These are phyloP conservation scores for Marcusenius ussheri DNA, from an alignment of 2,113 vertebrate genomes.

Conservation along the genomic window DNA sequence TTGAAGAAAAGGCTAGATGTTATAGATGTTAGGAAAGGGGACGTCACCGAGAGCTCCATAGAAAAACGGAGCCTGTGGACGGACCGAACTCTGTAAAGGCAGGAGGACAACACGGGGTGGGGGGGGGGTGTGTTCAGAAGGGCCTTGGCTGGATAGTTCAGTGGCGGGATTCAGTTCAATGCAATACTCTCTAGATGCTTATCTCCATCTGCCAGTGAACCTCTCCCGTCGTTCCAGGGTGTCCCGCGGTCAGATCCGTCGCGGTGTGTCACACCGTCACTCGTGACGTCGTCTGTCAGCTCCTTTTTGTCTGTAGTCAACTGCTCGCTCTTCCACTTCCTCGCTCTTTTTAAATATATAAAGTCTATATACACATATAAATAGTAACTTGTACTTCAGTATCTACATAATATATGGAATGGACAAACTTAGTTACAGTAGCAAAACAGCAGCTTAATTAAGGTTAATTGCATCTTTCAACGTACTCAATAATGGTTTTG, in stretches of 20 bases:
- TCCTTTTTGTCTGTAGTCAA: conserved; percentile 5
- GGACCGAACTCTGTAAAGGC: not conserved
- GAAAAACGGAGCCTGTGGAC: not conserved
- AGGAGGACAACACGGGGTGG: not conserved
- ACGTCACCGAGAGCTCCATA: not conserved
- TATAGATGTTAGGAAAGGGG: not conserved
- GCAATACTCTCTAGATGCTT: conserved; percentile 17
- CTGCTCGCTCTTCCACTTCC: not conserved
- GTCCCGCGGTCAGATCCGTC: not conserved
- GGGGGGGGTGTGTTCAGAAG: not conserved
- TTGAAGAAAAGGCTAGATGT: not conserved
- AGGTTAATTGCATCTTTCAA: conserved; percentile 25
- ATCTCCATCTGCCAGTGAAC: not conserved
- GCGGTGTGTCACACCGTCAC: not conserved
- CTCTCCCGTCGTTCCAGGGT: conserved; percentile 5
- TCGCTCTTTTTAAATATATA: conserved; percentile 19
- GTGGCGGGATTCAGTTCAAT: not conserved
- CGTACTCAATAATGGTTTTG: conserved; percentile 29
- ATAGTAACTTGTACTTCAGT: conserved; percentile 28
- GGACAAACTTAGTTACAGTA: conserved; percentile 29
- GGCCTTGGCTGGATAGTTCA: conserved; percentile 11
- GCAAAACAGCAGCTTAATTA: conserved; percentile 26
- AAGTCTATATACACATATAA: conserved; percentile 26
- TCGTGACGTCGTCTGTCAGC: not conserved
- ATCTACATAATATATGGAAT: conserved; percentile 26